Percentiles rank a stretch among this genome's conserved stretches.
Evolutionary conservation across 1,140 invertebrate species (phyloP).

Genomic region (Globodera ellingtonae): DNA sequence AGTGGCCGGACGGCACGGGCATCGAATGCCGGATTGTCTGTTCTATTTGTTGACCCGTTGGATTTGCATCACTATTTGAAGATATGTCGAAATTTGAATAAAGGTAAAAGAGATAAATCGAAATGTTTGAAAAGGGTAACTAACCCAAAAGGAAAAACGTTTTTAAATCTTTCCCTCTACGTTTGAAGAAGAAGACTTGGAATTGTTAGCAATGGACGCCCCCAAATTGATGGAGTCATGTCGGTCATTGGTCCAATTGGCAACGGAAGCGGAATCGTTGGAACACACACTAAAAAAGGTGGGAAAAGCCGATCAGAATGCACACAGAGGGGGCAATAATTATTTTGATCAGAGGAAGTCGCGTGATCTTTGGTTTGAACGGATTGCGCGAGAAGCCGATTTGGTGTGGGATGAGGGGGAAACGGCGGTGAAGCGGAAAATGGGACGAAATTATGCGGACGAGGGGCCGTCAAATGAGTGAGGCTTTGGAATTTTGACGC

Average conservation of each 20-base stretch:
- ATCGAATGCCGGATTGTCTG: conserved; percentile 81
- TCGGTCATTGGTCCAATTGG: conserved; percentile 76
- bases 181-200: conserved; percentile 77
- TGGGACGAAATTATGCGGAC: not conserved
- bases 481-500: not conserved
- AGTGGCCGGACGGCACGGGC: conserved; percentile 92
- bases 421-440: not conserved
- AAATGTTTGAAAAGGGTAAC: too few species aligned
- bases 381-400: conserved; percentile 82
- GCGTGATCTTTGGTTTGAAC: conserved; percentile 78
- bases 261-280: conserved; percentile 77
- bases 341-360: conserved; percentile 34
- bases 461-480: not conserved
- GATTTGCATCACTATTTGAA: conserved; percentile 81
- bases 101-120: conserved; percentile 70
- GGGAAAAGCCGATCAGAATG: conserved; percentile 75
- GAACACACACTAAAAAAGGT: conserved; percentile 74
- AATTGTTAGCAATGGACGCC: conserved; percentile 77
- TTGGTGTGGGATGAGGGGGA: conserved; percentile 77
- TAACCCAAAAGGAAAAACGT: too few species aligned
- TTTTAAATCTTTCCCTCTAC: not conserved
- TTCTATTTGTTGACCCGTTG: conserved; percentile 85
- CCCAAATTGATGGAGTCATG: conserved; percentile 70
- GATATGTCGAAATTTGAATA: conserved; percentile 77
- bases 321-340: conserved; percentile 63